Conservation (phyloP, 2,113 vertebrate species). For the Dasyprocta punctata region DNA sequence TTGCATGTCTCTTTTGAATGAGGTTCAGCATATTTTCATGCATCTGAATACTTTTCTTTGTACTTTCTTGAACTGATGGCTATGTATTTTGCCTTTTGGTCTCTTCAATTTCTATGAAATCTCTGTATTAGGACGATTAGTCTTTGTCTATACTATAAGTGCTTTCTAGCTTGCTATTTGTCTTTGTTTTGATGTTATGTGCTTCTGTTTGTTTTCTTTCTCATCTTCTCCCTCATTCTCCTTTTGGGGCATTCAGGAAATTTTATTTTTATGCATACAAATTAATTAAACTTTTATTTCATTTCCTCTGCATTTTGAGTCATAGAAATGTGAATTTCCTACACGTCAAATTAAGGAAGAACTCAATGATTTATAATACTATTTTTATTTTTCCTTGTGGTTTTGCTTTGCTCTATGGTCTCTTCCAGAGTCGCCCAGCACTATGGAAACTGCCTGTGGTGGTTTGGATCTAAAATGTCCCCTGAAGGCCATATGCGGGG, state of each 20-base stretch:
- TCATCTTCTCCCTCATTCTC: not conserved
- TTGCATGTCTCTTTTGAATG: not conserved
- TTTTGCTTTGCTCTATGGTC: not conserved
- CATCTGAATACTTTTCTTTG: not conserved
- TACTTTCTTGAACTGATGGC: not conserved
- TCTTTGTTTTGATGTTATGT: not conserved
- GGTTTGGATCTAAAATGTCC: not conserved
- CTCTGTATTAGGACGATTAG: not conserved
- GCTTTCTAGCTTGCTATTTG: not conserved
- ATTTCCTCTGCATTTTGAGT: not conserved
- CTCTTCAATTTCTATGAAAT: not conserved
- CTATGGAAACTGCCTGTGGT: not conserved
- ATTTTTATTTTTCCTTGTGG: not conserved
- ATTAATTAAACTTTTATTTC: not conserved
- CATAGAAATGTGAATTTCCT: constrained; percentile 4
- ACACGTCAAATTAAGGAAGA: not conserved
- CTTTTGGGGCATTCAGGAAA: not conserved
- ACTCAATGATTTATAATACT: not conserved
- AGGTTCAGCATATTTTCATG: not conserved
- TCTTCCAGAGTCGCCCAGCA: not conserved
- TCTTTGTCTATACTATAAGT: not conserved
- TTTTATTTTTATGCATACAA: constrained; percentile 35
- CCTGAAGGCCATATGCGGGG: not conserved
- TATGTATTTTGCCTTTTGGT: not conserved
- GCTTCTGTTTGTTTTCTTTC: not conserved